Evolutionary conservation across 2,888 invertebrate genomes (phyloP).

Genomic region (Choreutis nemorana): DNA sequence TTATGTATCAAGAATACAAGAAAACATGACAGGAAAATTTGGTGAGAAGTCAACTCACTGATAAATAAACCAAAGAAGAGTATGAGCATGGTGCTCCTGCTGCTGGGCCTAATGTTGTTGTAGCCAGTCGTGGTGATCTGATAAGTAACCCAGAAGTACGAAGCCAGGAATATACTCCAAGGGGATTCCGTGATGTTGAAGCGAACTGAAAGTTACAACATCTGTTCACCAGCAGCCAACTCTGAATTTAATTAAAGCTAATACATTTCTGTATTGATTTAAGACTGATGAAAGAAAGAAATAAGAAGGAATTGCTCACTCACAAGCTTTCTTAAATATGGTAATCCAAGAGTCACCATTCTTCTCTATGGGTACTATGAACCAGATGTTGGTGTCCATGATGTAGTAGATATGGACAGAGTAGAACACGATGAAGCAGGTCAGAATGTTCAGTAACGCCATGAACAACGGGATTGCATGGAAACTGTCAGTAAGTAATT

Average conservation of each 20-base stretch:
- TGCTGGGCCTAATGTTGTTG: constrained; percentile 33
- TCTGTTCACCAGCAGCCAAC: not conserved
- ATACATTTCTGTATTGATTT: too few relatives aligned
- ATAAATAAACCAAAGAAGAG: constrained; percentile 32
- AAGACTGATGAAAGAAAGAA: not conserved
- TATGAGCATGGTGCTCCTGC: constrained; percentile 26
- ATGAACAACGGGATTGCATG: constrained; percentile 33
- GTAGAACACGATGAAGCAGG: constrained; percentile 30
- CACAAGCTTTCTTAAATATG: constrained; percentile 26
- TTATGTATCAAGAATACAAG: too few relatives aligned
- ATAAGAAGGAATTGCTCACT: constrained; percentile 12
- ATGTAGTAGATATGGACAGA: constrained; percentile 27
- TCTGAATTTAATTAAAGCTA: not conserved
- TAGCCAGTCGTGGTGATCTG: constrained; percentile 41
- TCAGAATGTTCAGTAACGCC: constrained; percentile 31
- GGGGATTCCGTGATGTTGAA: constrained; percentile 36
- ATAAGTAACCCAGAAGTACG: constrained; percentile 44
- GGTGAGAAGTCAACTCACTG: too few relatives aligned
- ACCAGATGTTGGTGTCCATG: constrained; percentile 12
- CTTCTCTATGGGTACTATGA: constrained; percentile 25
- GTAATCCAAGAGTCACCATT: constrained; percentile 38
- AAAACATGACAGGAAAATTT: too few relatives aligned
- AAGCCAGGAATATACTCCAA: constrained; percentile 34
- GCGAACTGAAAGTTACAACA: constrained; percentile 21
- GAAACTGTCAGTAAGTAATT: too few relatives aligned